These are phyloP conservation scores for Lutjanus erythropterus DNA, from an alignment of 2,113 vertebrate species.

Conservation along the genomic window DNA sequence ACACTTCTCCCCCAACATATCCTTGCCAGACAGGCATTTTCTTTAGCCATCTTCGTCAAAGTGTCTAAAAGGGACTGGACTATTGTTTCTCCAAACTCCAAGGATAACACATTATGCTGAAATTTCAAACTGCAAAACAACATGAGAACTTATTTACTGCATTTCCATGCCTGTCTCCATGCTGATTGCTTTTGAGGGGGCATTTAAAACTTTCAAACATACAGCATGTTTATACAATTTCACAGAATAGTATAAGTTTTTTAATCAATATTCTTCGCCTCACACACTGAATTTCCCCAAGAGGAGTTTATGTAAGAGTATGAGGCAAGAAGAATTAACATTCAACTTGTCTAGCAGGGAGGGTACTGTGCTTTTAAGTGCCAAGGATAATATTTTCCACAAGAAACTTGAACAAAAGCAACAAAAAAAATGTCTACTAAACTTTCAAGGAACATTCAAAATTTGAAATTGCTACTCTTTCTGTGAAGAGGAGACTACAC, in stretches of 20 bases:
- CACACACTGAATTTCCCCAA: conserved; percentile 8
- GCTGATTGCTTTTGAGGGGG: conserved; percentile 5
- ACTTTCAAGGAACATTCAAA: conserved; percentile 2
- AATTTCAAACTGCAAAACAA: conserved; percentile 14
- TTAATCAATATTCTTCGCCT: conserved; percentile 35
- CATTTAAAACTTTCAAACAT: conserved; percentile 6
- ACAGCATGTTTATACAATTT: conserved; percentile 20
- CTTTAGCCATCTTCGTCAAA: background rate
- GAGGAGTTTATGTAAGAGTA: background rate
- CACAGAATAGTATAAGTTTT: conserved; percentile 3
- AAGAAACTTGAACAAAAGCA: conserved; percentile 16
- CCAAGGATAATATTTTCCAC: conserved; percentile 17
- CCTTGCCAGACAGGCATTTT: background rate
- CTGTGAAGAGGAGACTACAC: background rate
- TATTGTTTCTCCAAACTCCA: background rate
- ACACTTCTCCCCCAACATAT: background rate
- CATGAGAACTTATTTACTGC: background rate
- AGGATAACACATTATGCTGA: background rate
- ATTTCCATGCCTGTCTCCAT: conserved; percentile 8
- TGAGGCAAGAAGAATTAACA: conserved; percentile 19
- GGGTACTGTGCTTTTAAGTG: background rate
- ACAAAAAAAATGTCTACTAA: background rate
- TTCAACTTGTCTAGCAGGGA: conserved; percentile 20
- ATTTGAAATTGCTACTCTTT: background rate
- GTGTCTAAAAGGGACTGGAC: background rate